Percentiles rank a stretch among this genome's conserved stretches.
phyloP scores from a whole-genome alignment of 2,113 vertebrate genomes.

The Anguilla japonica region DNA sequence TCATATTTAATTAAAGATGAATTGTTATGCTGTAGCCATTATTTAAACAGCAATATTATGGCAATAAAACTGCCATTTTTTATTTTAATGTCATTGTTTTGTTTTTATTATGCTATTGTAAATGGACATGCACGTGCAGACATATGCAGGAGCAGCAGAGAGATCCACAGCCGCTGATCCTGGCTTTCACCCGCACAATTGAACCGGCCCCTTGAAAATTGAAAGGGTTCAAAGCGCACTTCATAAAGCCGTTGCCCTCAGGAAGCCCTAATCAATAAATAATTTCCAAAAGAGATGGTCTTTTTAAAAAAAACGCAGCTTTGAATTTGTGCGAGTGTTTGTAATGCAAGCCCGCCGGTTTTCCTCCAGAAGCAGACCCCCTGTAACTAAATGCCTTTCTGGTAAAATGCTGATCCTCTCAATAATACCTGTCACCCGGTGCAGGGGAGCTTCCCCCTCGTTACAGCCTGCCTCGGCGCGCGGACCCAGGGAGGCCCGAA shows the following conservation, averaged over 20 bases:
- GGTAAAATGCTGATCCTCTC: slow-evolving; percentile 46
- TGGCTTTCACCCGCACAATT: not conserved
- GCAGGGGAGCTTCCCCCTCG: slow-evolving; percentile 15
- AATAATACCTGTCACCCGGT: slow-evolving; percentile 42
- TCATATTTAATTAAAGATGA: not conserved
- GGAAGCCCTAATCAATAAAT: slow-evolving; percentile 14
- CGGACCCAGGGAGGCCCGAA: slow-evolving; percentile 15
- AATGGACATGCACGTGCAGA: not conserved
- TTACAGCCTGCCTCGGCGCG: slow-evolving; percentile 11
- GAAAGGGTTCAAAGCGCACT: slow-evolving; percentile 13
- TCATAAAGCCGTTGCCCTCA: slow-evolving; percentile 6
- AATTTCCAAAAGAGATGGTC: not conserved
- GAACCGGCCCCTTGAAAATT: not conserved
- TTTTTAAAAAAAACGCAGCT: not conserved
- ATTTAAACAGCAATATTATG: not conserved
- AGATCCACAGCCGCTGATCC: not conserved
- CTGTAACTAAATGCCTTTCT: slow-evolving; percentile 48
- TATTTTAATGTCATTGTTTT: not conserved
- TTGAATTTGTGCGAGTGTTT: slow-evolving; percentile 3
- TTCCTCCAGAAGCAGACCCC: slow-evolving; percentile 7
- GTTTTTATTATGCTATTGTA: not conserved
- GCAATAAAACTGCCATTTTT: not conserved
- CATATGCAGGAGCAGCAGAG: not conserved
- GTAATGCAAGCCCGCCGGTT: not conserved
- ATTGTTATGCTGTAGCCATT: not conserved